Percentiles rank a stretch among this genome's conserved stretches.
phyloP scores from a whole-genome alignment of 1,140 invertebrate genomes.

The Heliothis virescens region DNA sequence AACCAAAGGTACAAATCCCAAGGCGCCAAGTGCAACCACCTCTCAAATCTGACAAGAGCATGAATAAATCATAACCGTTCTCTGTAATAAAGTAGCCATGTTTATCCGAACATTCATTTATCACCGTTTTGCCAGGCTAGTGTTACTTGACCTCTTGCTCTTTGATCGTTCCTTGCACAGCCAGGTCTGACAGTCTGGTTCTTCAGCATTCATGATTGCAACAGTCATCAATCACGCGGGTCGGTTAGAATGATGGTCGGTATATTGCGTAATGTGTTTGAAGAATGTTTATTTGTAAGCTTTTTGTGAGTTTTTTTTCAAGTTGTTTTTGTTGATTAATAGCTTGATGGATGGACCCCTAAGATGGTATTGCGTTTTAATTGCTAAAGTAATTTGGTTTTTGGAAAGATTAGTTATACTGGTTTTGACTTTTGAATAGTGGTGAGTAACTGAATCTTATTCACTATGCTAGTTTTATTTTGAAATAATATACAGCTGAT shows the following conservation, averaged over 20 bases:
- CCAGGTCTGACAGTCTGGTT: constrained; percentile 54
- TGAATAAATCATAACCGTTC: constrained; percentile 82
- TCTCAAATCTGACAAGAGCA: constrained; percentile 75
- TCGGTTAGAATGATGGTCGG: constrained; percentile 65
- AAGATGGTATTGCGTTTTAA: constrained; percentile 42
- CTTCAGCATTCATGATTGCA: constrained; percentile 60
- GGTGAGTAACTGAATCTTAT: background rate
- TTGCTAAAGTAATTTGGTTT: constrained; percentile 38
- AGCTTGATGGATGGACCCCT: constrained; percentile 52
- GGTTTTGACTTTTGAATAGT: background rate
- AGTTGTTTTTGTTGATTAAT: constrained; percentile 56
- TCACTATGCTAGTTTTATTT: background rate
- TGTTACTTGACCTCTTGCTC: constrained; percentile 55
- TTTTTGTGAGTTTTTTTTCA: constrained; percentile 59
- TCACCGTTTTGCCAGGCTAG: constrained; percentile 69
- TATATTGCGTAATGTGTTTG: constrained; percentile 72
- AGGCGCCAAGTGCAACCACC: constrained; percentile 64
- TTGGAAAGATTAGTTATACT: background rate
- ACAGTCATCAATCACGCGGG: constrained; percentile 71
- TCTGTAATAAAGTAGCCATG: constrained; percentile 82
- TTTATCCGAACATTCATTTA: constrained; percentile 78
- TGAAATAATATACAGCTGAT: too few relatives aligned
- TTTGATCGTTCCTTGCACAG: constrained; percentile 9
- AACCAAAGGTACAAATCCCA: constrained; percentile 46
- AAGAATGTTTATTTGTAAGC: constrained; percentile 65